Evolutionary conservation across 2,888 invertebrate genomes (phyloP), one percentile per base, ranked within the genome.

Genomic region (Oxyscelio sp.): DNA sequence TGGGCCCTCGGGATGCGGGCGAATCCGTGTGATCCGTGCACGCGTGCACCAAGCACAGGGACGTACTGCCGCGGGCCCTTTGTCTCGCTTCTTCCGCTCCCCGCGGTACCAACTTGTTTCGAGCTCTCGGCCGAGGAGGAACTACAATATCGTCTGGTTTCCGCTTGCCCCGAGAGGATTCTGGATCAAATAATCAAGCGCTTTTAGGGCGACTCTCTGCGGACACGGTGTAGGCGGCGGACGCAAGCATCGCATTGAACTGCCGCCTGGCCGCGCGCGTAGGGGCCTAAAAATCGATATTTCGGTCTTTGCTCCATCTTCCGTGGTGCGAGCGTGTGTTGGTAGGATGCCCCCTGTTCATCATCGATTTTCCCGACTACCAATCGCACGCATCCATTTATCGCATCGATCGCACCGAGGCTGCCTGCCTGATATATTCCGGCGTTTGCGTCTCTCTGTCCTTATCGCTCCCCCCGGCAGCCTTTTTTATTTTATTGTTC

Each of bases 371-470:
- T 94, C 92, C 90, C 91, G 92, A 90, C 94, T 93, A 95, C 95
- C 95, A 95, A 96, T 96, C 96, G 95, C 96, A 96, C 95, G 95
- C 95, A 96, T 96, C 96, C 96, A 96, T 96, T 96, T 96, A 96
- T 96, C 96, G 95, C 95, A 96, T 96, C 96, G 96, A 97, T 96
- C 95, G 95, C 91, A 52, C 90, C 90, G 92, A 92, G 56, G 92
- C 93, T 92, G 93, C 77, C 81, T 59, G 58, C 93, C 93, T 91
- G 92, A 92, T 92, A 90, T 93, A 92, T 92, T 92, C 93, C n/a
- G n/a, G n/a, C n/a, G n/a, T n/a, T n/a, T n/a, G n/a, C n/a, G 92
- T 91, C 88, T 89, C 86, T 90, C 91, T 87, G 88, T 90, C 90
- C 89, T 31, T 59, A 63, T 80, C 77, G 50, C 58, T 43, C 56